phyloP scores from a whole-genome alignment of 2,113 vertebrate genomes.

The Tachuris rubrigastra region DNA sequence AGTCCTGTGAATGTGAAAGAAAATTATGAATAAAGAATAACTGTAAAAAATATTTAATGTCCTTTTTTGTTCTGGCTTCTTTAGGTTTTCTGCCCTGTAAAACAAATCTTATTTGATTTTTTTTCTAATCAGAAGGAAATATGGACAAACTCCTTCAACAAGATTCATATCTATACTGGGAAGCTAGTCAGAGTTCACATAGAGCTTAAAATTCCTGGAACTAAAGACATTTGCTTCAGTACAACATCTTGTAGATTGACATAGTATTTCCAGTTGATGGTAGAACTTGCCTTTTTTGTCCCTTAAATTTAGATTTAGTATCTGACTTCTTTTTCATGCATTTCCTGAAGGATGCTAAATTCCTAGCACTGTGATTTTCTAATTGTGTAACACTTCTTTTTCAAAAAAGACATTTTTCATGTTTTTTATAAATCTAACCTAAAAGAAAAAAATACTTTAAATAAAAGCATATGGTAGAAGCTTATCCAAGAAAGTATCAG shows the following conservation, averaged over 20 bases:
- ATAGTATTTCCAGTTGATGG: conserved; percentile 1
- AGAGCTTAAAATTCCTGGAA: conserved; percentile 22
- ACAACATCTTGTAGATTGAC: conserved; percentile 4
- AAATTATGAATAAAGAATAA: neutral
- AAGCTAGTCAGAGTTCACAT: conserved; percentile 12
- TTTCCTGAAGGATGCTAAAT: conserved; percentile 48
- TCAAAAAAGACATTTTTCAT: conserved; percentile 53
- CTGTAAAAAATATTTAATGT: neutral
- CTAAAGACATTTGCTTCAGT: neutral
- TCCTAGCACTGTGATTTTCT: conserved; percentile 52
- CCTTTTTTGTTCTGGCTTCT: neutral
- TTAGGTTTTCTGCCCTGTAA: neutral
- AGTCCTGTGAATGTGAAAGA: neutral
- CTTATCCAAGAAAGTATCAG: conserved; percentile 69
- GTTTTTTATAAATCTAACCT: conserved; percentile 62
- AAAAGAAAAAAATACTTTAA: conserved; percentile 61
- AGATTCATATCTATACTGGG: conserved; percentile 18
- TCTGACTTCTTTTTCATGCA: conserved; percentile 17
- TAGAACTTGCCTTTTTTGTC: neutral
- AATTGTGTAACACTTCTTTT: conserved; percentile 53
- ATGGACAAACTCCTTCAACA: neutral
- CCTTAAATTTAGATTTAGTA: neutral
- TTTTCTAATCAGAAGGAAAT: conserved; percentile 38
- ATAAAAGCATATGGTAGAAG: conserved; percentile 71
- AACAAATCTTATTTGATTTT: neutral